Base-by-base conservation (phyloP, 2,113 vertebrate genomes). In the Thalassoma bifasciatum region DNA sequence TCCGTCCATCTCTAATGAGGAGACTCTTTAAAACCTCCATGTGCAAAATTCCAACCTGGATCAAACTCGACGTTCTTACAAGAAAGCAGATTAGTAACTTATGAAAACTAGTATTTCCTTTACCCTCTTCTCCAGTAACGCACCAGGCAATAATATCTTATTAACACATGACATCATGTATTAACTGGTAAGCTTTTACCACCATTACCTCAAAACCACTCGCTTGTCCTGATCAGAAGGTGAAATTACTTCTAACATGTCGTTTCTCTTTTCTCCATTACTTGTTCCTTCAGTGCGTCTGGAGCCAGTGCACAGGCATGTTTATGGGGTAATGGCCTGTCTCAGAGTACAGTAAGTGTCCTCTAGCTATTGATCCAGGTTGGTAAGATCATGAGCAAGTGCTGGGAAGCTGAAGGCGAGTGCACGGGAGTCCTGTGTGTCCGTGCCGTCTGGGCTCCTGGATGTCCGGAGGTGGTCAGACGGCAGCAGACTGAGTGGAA, bases 401-500 rank as follows among this genome's bases (percentile, higher is more conserved):
- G 84, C 91, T 88, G 86, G 92, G 89, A 92, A 93, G 74, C 76
- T 54, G 44, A 61, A 87, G 81, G 85, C 65, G 59, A 58, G 80
- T 50, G 75, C 83, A 70, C 37, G 37, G 77, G 83, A 85, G 85
- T 83, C 85, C 80, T 77, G 72, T 38, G 59, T 38, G 84, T 73
- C 83, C 79, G 6, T 21, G 54, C 61, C 12, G 87, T 86, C 89
- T 88, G 66, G 86, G 87, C 88, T 90, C 88, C 89, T 82, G 87
- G 62, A 84, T 89, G 89, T 90, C 90, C 84, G 71, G 85, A 81
- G 83, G 82, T 89, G 89, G 90, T 88, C 87, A 88, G 83, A 65
- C 53, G 9, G 88, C 78, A 76, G 79, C 89, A 94, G 93, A 93
- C 93, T 86, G 72, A 72, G 89, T 86, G 93, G 93, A 94, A 94